Base-by-base conservation (phyloP, 1,140 invertebrate species). In the Drosophila subpulchrella region DNA sequence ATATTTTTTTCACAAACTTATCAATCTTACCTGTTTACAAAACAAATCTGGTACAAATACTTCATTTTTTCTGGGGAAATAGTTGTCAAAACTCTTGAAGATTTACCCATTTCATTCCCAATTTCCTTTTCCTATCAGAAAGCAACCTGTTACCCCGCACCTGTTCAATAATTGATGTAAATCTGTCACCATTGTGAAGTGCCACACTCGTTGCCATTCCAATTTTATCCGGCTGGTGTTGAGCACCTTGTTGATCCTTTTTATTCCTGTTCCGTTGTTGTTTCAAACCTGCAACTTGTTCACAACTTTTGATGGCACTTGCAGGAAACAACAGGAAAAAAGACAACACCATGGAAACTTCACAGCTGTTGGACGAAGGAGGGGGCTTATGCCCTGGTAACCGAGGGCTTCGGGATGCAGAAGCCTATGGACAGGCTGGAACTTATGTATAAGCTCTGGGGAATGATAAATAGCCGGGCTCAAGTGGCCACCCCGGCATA, bases 161-260 rank as follows among this genome's bases (percentile, higher is more conserved):
- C 75, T 67, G 75, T 47, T 81, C 71, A 70, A 83, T 86, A 88
- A 86, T 88, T 86, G 83, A 86, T 86, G 83, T 73, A 83, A 86
- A 83, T 79, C 79, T 88, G 83, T 86, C 75, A 55, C 42, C 62
- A 58, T 56, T 72, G 61, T 56, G 70, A 86, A 82, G 78, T 82
- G 83, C 78, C 79, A 73, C 79, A 86, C 66, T 62, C 84, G 56
- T 60, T 75, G 66, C 46, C 63, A 54, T 48, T 81, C 13, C 51
- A 36, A 66, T 66, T 66, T 65, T 65, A 47, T 54, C 12, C 34
- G 59, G 58, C 36, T 47, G 42, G 44, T 54, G 82, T 53, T 88
- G 66, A 86, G 77, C 85, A 68, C 78, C 82, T 75, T 86, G 74
- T 86, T 86, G 74, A 78, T 85, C 68, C 81, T 50, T 72, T 78